Base-by-base conservation (phyloP, 1,140 invertebrate species). In the Aporrectodea caliginosa region DNA sequence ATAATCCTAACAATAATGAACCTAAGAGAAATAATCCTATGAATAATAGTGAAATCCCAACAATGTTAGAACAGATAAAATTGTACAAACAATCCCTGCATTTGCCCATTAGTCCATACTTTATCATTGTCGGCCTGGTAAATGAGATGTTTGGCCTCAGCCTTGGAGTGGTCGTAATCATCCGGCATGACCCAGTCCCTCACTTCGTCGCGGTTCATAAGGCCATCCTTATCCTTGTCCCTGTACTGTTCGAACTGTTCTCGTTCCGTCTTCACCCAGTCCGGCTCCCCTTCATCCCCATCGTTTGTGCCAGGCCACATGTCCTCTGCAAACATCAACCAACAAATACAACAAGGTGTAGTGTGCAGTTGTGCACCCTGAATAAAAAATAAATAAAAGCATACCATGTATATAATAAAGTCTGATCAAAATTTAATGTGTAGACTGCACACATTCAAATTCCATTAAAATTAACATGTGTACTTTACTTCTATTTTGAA, bases 121-220 rank as follows among this genome's bases (percentile, higher is more conserved):
- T 92, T 92, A 89, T 99, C 93, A 0, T 90, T 87, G 89, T 99
- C 98, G 0, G 97, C 94, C 87, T 97, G 94, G 86, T 93, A 94
- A 81, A 99, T 93, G 22, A 99, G 90, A 90, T 99, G 98, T 78
- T 93, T 92, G 0, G 97, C 93, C 89, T 99, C 98, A 0, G 95
- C 95, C 83, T 96, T 94, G 16, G 95, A 94, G 88, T 98, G 96
- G 90, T 99, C 96, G 88, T 97, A 99, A 87, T 98, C 95, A 12
- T 93, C 91, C 0, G 98, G 98, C 79, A 97, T 92, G 80, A 99
- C 97, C 98, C 98, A 99, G 68, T 93, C 91, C 85, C 85, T 84
- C 81, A 94, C 93, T 89, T 99, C 97, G 71, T 93, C 91, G 80
- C 91, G 90, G 84, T 98, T 93, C 89, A 99, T 91, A 83, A 91